These are phyloP conservation scores for Piscicola geometra DNA, from an alignment of 2,888 invertebrate species.

Conservation along the genomic window DNA sequence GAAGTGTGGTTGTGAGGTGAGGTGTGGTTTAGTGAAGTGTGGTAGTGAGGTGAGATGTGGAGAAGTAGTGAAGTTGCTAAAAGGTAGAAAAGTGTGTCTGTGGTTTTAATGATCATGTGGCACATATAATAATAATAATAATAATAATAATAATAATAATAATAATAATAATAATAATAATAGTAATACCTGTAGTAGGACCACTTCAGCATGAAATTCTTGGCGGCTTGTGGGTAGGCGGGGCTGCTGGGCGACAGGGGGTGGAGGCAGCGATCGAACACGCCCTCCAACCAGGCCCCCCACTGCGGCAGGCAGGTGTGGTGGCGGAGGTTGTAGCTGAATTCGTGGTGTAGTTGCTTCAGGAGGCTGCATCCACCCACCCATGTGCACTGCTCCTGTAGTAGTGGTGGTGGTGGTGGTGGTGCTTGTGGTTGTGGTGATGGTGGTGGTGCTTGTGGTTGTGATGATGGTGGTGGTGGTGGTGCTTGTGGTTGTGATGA, in stretches of 20 bases:
- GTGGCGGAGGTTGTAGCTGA: slow-evolving; percentile 64
- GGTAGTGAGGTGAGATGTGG: not conserved
- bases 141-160: too few relatives aligned
- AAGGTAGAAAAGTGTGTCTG: not conserved
- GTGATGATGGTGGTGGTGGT: too few relatives aligned
- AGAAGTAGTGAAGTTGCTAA: not conserved
- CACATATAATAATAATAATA: not conserved
- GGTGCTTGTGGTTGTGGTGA: too few relatives aligned
- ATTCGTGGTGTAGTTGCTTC: slow-evolving; percentile 71
- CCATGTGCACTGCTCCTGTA: not conserved
- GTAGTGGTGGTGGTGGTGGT: not conserved
- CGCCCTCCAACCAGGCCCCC: slow-evolving; percentile 92
- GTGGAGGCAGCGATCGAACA: slow-evolving; percentile 81
- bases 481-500: too few relatives aligned
- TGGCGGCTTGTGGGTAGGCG: slow-evolving; percentile 54
- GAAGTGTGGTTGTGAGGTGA: slow-evolving; percentile 10
- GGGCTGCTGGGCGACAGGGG: slow-evolving; percentile 69
- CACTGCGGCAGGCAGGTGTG: slow-evolving; percentile 92
- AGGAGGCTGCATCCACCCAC: not conserved
- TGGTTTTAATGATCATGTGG: not conserved
- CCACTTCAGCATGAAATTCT: slow-evolving; percentile 94
- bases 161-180: slow-evolving; percentile 1
- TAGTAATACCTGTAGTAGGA: slow-evolving; percentile 94
- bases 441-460: too few relatives aligned
- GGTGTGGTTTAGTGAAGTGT: too few relatives aligned